Evolutionary conservation across 2,888 invertebrate genomes (phyloP).

Genomic region (Octodonta nipae): DNA sequence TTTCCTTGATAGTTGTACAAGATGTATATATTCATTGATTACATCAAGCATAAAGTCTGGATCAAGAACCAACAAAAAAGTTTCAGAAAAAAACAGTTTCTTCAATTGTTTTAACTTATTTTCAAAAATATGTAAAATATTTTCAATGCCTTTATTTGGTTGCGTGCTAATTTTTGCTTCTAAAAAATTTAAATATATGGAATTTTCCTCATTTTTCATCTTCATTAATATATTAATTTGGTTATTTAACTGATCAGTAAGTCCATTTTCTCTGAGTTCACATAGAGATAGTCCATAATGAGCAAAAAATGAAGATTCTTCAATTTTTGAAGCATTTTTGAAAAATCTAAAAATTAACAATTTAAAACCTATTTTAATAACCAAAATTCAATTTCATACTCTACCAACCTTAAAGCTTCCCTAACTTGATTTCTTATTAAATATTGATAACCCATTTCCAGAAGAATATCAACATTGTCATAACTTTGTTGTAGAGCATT

Average conservation of each 20-base stretch:
- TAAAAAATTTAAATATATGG: constrained; percentile 52
- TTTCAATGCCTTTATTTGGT: constrained; percentile 42
- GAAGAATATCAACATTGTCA: constrained; percentile 55
- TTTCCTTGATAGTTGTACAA: constrained; percentile 41
- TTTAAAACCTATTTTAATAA: no score
- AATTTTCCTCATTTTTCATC: constrained; percentile 54
- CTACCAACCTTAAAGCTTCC: constrained; percentile 57
- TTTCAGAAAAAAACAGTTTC: constrained; percentile 55
- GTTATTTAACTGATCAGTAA: constrained; percentile 60
- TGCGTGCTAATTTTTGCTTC: constrained; percentile 50
- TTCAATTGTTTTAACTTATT: constrained; percentile 39
- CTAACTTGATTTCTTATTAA: constrained; percentile 58
- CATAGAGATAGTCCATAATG: constrained; percentile 72
- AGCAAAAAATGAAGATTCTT: constrained; percentile 69
- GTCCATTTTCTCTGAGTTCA: constrained; percentile 61
- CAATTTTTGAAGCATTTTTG: constrained; percentile 61
- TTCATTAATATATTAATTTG: constrained; percentile 79
- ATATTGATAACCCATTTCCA: constrained; percentile 72
- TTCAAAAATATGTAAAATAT: constrained; percentile 50
- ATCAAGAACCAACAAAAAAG: constrained; percentile 63
- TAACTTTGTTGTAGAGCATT: constrained; percentile 60
- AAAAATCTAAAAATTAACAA: no score
- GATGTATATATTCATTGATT: constrained; percentile 60
- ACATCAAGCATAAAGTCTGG: constrained; percentile 76
- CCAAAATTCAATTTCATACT: no score